phyloP scores from a whole-genome alignment of 37 sponge, comb jelly and placozoan genomes.

The Chondrosia reniformis region DNA sequence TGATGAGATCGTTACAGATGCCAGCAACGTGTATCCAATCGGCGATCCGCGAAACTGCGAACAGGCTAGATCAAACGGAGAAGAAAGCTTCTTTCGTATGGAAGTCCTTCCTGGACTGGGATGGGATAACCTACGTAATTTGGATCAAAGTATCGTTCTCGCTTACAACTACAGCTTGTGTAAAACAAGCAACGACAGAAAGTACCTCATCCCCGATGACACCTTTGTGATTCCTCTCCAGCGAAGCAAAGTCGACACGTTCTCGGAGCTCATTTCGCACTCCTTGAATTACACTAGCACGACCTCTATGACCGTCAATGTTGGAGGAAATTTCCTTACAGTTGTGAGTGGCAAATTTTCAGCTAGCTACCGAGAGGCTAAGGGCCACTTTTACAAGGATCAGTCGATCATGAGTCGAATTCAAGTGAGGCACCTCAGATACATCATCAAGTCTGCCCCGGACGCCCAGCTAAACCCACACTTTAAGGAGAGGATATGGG shows the following conservation, averaged over 20 bases:
- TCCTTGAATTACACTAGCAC: conserved; percentile 29
- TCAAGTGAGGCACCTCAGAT: conserved; percentile 29
- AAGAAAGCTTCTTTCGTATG: conserved; percentile 11
- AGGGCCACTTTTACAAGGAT: conserved; percentile 22
- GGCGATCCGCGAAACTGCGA: conserved; percentile 73
- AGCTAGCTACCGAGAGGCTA: conserved; percentile 2
- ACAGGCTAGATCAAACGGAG: not conserved
- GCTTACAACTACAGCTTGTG: conserved; percentile 33
- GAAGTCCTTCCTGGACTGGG: conserved; percentile 48
- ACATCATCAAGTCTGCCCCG: conserved; percentile 30
- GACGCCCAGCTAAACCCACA: conserved; percentile 30
- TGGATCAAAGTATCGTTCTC: conserved; percentile 27
- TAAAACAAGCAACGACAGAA: conserved; percentile 27
- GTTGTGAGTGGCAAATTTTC: conserved; percentile 49
- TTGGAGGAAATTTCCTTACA: conserved; percentile 12
- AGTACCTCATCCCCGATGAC: conserved; percentile 42
- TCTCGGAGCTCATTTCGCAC: conserved; percentile 28
- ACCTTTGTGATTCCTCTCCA: conserved; percentile 33
- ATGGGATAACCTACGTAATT: conserved; percentile 52
- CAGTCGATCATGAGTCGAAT: conserved; percentile 22
- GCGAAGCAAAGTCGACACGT: conserved; percentile 28
- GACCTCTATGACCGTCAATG: conserved; percentile 39
- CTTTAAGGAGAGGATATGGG: conserved; percentile 39
- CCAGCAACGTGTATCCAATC: conserved; percentile 14
- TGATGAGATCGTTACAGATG: not conserved